These are phyloP conservation scores for Sepiola atlantica DNA, from an alignment of 2,888 invertebrate species.

Conservation along the genomic window DNA sequence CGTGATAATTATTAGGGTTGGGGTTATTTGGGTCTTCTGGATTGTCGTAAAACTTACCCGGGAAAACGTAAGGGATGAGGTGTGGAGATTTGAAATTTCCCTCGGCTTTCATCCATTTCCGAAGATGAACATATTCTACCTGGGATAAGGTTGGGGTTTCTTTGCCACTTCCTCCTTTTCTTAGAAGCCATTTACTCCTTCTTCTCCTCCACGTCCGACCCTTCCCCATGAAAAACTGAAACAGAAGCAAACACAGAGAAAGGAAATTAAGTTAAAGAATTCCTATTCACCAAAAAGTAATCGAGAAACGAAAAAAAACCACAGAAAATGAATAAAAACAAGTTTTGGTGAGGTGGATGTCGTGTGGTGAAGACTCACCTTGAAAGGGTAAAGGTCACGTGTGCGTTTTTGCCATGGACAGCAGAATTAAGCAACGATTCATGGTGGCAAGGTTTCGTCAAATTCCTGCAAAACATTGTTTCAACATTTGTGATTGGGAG, in stretches of 20 bases:
- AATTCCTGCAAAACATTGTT: too few species aligned
- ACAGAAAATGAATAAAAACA: too few species aligned
- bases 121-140: neutral
- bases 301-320: neutral
- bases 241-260: neutral
- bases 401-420: too few species aligned
- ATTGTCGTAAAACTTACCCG: neutral
- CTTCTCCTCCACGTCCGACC: conserved; percentile 43
- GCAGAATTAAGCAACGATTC: too few species aligned
- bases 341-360: too few species aligned
- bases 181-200: neutral
- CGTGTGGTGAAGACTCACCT: too few species aligned
- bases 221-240: neutral
- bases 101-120: neutral
- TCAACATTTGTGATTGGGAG: too few species aligned
- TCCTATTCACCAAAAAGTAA: neutral
- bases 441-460: too few species aligned
- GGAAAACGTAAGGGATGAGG: neutral
- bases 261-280: neutral
- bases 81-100: neutral
- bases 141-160: neutral
- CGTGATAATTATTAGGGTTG: too few species aligned
- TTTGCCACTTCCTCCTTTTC: neutral
- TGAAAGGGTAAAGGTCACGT: too few species aligned
- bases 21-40: too few species aligned